A percentile compares a stretch with the other conserved stretches of the same genome.
Conservation (phyloP, 2,888 invertebrate genomes). For the Lacanobia oleracea region DNA sequence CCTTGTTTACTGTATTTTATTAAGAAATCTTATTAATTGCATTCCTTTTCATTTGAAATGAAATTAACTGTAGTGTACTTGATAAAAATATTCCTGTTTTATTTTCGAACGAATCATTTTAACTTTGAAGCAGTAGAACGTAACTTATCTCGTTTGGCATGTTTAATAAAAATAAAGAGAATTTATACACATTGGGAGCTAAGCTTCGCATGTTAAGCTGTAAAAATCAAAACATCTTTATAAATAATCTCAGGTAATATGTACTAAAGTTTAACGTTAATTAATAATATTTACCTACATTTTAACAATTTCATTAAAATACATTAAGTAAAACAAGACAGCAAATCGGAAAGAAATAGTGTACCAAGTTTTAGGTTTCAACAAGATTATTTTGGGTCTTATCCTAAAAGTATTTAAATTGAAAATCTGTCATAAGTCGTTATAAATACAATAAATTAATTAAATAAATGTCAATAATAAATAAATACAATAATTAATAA, state of each 20-base stretch:
- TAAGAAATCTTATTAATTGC: conserved; percentile 43
- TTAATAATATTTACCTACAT: conserved; percentile 64
- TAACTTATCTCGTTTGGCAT: conserved; percentile 51
- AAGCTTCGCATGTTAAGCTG: conserved; percentile 55
- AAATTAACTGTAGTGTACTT: conserved; percentile 56
- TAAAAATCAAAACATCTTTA: conserved; percentile 35
- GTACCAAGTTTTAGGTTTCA: conserved; percentile 47
- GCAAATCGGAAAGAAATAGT: conserved; percentile 48
- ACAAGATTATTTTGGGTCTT: conserved; percentile 57
- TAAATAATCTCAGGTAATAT: conserved; percentile 49
- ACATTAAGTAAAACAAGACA: conserved; percentile 45
- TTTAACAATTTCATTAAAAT: conserved; percentile 60
- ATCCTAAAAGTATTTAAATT: conserved; percentile 49
- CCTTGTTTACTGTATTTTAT: conserved; percentile 65
- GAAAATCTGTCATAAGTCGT: conserved; percentile 52
- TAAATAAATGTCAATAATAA: conserved; percentile 59
- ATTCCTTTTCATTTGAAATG: conserved; percentile 36
- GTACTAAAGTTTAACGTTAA: conserved; percentile 56
- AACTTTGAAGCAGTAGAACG: conserved; percentile 59
- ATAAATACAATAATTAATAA: conserved; percentile 65
- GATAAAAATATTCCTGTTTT: conserved; percentile 41
- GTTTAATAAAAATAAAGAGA: conserved; percentile 8
- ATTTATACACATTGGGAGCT: conserved; percentile 28
- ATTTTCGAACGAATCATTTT: conserved; percentile 39
- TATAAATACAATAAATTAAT: conserved; percentile 55